Conservation (phyloP, 2,888 invertebrate species). For the Caenorhabditis angaria region DNA sequence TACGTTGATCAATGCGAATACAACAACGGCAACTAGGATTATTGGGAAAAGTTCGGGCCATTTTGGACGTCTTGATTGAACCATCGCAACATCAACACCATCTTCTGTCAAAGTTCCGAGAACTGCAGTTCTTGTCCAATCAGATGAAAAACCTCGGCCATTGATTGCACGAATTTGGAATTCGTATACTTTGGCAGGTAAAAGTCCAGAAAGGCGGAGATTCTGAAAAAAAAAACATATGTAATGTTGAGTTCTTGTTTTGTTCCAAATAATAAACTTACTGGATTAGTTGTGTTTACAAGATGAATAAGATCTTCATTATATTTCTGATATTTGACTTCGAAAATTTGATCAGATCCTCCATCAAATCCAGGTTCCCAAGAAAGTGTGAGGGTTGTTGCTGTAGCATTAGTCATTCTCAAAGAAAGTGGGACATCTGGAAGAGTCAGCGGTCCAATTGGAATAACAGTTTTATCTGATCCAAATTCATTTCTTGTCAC, state of each 20-base stretch:
- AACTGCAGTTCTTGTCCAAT: conserved; percentile 45
- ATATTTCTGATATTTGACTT: conserved; percentile 59
- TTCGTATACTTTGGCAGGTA: conserved; percentile 34
- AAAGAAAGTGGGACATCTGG: conserved; percentile 66
- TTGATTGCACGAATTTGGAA: conserved; percentile 60
- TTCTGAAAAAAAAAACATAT: conserved; percentile 31
- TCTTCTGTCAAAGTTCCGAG: conserved; percentile 55
- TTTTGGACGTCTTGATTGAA: conserved; percentile 12
- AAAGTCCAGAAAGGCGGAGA: conserved; percentile 47
- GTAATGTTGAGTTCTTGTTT: background rate
- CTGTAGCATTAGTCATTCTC: conserved; percentile 58
- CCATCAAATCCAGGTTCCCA: conserved; percentile 69
- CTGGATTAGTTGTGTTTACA: conserved; percentile 64
- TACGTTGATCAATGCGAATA: conserved; percentile 10
- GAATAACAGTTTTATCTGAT: conserved; percentile 47
- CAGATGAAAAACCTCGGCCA: conserved; percentile 51
- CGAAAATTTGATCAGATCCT: conserved; percentile 67
- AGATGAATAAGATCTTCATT: conserved; percentile 55
- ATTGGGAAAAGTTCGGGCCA: conserved; percentile 11
- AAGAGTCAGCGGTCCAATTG: conserved; percentile 51
- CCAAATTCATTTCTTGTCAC: conserved; percentile 62
- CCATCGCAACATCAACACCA: conserved; percentile 45
- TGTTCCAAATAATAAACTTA: conserved; percentile 13
- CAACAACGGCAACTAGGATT: conserved; percentile 13
- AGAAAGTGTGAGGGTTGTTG: conserved; percentile 55